phyloP scores from a whole-genome alignment of 2,113 vertebrate genomes.

The Pygoscelis antarcticus region DNA sequence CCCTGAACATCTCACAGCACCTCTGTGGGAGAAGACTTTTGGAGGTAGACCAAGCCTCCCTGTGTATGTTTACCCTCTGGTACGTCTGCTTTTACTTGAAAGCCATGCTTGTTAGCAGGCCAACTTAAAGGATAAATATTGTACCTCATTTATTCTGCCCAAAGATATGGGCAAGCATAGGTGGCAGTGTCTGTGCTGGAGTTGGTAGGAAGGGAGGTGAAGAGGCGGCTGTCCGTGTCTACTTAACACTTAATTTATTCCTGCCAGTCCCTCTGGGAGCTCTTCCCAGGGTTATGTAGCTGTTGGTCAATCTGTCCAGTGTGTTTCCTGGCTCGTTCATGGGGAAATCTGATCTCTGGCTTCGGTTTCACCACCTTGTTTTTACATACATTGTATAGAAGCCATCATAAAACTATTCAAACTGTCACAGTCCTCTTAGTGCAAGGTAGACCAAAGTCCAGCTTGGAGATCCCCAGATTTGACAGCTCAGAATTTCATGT shows the following conservation, averaged over 20 bases:
- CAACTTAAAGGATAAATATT: neutral
- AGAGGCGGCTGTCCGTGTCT: neutral
- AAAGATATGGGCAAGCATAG: neutral
- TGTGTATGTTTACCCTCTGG: neutral
- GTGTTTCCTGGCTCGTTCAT: neutral
- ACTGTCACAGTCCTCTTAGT: neutral
- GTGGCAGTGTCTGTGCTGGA: neutral
- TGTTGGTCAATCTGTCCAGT: neutral
- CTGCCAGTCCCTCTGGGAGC: neutral
- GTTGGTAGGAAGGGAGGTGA: neutral
- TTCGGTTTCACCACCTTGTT: neutral
- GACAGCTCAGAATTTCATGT: neutral
- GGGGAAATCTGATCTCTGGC: neutral
- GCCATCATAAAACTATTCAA: neutral
- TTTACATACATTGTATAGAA: neutral
- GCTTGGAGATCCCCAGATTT: neutral
- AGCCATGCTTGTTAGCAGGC: neutral
- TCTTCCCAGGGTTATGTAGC: neutral
- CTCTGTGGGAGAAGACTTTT: neutral
- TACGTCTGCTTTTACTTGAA: neutral
- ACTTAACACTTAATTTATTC: neutral
- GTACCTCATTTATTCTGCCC: neutral
- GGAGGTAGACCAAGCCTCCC: neutral
- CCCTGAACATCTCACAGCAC: neutral
- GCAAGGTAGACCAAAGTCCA: neutral